Conservation (phyloP, 2,888 invertebrate species). For the Mellilla xanthometata region DNA sequence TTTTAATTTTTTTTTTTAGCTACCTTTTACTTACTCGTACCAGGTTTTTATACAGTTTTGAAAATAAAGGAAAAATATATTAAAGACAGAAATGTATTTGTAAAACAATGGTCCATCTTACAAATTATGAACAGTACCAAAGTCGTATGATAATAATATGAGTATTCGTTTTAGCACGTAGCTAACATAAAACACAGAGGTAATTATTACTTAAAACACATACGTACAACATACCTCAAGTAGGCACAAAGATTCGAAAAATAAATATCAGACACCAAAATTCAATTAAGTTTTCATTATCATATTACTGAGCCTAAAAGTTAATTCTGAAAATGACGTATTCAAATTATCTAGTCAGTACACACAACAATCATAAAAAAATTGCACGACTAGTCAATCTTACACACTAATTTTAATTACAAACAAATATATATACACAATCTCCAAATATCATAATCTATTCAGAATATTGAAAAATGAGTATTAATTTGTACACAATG, state of each 20-base stretch:
- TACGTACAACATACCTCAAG: conserved; percentile 16
- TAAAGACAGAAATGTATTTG: conserved; percentile 34
- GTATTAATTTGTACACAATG: conserved; percentile 16
- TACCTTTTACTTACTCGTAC: too few relatives aligned
- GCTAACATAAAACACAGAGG: conserved; percentile 29
- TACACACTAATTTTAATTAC: conserved; percentile 42
- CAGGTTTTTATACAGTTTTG: too few relatives aligned
- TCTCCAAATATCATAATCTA: conserved; percentile 40
- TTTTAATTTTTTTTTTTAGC: too few relatives aligned
- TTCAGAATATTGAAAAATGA: conserved; percentile 37
- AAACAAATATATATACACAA: conserved; percentile 48
- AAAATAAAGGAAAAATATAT: not conserved
- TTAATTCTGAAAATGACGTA: too few relatives aligned
- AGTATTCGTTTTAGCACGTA: conserved; percentile 28
- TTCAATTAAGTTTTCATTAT: too few relatives aligned
- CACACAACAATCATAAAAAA: conserved; percentile 4
- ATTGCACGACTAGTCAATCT: conserved; percentile 66
- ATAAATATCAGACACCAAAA: not conserved
- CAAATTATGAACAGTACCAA: conserved; percentile 34
- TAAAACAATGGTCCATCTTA: conserved; percentile 33
- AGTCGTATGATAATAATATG: conserved; percentile 16
- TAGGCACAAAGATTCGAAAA: not conserved
- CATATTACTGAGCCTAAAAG: too few relatives aligned
- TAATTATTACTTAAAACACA: conserved; percentile 24
- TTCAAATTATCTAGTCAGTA: conserved; percentile 1